A percentile compares a stretch with the other conserved stretches of the same genome.
phyloP scores from a whole-genome alignment of 1,140 invertebrate species.

The Melipona quadrifasciata region DNA sequence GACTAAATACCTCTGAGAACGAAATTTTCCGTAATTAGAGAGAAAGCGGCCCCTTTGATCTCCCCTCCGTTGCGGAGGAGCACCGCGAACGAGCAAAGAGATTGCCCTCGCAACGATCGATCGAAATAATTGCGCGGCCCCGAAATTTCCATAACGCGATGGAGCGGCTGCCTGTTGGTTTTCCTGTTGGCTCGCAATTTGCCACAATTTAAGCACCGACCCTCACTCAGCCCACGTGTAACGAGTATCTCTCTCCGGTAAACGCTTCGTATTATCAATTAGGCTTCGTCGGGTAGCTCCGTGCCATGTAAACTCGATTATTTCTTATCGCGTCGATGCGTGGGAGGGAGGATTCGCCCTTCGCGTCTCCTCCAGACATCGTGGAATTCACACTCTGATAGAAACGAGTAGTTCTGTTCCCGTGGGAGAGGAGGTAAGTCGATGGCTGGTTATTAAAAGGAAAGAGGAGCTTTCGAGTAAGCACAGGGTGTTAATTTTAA shows the following conservation, averaged over 20 bases:
- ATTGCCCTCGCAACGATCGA: constrained; percentile 33
- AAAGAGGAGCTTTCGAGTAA: no score
- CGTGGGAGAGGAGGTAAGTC: no score
- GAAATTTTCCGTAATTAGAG: constrained; percentile 56
- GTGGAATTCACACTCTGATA: no score
- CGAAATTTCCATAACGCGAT: constrained; percentile 46
- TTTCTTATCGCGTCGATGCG: background rate
- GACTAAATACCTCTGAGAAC: constrained; percentile 41
- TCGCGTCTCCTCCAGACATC: background rate
- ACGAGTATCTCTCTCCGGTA: constrained; percentile 6
- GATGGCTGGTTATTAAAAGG: no score
- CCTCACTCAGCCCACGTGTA: background rate
- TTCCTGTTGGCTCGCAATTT: constrained; percentile 10
- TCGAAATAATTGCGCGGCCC: constrained; percentile 34
- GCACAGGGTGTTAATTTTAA: no score
- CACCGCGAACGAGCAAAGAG: constrained; percentile 37
- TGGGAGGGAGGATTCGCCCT: background rate
- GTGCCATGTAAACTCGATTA: background rate
- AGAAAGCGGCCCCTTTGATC: constrained; percentile 44
- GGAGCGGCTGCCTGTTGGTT: constrained; percentile 2
- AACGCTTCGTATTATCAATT: background rate
- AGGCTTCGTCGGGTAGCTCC: background rate
- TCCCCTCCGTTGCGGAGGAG: constrained; percentile 10
- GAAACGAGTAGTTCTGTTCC: no score
- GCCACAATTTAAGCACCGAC: constrained; percentile 8